A percentile compares a stretch with the other conserved stretches of the same genome.
These are phyloP conservation scores for Poeciliopsis infans DNA, from an alignment of 2,797 vertebrate species.

Conservation along the genomic window DNA sequence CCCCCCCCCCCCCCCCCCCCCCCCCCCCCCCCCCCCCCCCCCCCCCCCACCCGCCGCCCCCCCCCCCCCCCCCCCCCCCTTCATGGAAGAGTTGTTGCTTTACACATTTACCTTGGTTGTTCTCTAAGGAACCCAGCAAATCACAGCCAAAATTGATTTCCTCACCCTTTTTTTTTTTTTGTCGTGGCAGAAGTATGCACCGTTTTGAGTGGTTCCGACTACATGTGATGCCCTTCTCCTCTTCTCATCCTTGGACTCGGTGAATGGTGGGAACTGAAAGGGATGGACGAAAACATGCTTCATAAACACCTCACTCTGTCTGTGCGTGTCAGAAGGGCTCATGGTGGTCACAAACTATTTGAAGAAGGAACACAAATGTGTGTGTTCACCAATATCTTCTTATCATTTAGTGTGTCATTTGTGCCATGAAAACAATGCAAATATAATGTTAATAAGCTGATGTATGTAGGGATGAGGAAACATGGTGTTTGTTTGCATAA, in stretches of 20 bases:
- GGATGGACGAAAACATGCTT: slow-evolving; percentile 36
- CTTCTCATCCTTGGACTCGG: slow-evolving; percentile 62
- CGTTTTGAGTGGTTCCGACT: slow-evolving; percentile 60
- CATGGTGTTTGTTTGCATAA: neutral
- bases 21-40: too few species aligned
- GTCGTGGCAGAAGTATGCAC: slow-evolving; percentile 43
- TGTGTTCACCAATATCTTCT: neutral
- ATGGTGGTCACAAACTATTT: slow-evolving; percentile 16
- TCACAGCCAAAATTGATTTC: slow-evolving; percentile 67
- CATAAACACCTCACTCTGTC: slow-evolving; percentile 38
- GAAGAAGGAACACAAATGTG: slow-evolving; percentile 18
- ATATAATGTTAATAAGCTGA: neutral
- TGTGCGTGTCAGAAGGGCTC: neutral
- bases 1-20: too few species aligned
- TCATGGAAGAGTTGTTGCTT: slow-evolving; percentile 35
- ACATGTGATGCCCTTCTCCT: slow-evolving; percentile 48
- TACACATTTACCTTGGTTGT: slow-evolving; percentile 65
- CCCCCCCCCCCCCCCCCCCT: too few species aligned
- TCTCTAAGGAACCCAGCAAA: slow-evolving; percentile 41
- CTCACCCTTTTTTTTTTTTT: slow-evolving; percentile 44
- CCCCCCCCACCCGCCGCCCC: too few species aligned
- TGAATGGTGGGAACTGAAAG: slow-evolving; percentile 39
- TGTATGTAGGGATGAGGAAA: neutral
- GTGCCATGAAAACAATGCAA: neutral
- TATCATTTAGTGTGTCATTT: neutral